Evolutionary conservation across 2,113 vertebrate genomes (phyloP).

Genomic region (Macquaria australasica): DNA sequence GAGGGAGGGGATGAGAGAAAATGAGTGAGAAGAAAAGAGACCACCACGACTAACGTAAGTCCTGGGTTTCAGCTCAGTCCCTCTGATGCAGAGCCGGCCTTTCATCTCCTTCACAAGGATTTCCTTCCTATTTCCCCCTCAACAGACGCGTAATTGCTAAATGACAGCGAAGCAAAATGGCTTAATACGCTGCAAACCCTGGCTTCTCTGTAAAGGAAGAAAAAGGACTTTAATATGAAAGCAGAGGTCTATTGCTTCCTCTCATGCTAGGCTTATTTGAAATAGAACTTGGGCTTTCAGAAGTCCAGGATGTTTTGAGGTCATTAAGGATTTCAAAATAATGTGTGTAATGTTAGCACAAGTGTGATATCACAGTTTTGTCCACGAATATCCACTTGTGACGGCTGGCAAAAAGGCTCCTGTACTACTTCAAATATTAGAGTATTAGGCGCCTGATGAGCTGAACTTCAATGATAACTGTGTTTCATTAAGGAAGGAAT

Average conservation of each 20-base stretch:
- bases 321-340: constrained; percentile 27
- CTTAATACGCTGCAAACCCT: constrained; percentile 76
- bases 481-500: constrained; percentile 8
- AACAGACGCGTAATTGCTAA: constrained; percentile 73
- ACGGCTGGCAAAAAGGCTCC: background rate
- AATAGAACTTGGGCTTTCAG: constrained; percentile 16
- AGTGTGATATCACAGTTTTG: constrained; percentile 28
- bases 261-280: constrained; percentile 44
- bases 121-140: constrained; percentile 71
- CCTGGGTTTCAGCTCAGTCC: constrained; percentile 58
- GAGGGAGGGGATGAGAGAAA: constrained; percentile 56
- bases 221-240: constrained; percentile 43
- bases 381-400: background rate
- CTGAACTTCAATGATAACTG: background rate
- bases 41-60: constrained; percentile 63
- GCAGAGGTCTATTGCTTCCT: constrained; percentile 23
- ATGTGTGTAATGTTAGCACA: background rate
- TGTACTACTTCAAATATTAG: background rate
- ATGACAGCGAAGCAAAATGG: constrained; percentile 77
- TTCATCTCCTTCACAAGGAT: constrained; percentile 78
- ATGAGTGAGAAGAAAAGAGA: constrained; percentile 53
- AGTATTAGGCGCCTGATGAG: background rate
- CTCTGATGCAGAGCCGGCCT: constrained; percentile 66
- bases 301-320: constrained; percentile 23
- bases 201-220: constrained; percentile 41